Conservation (phyloP, 2,888 invertebrate genomes). For the Brenthis ino region DNA sequence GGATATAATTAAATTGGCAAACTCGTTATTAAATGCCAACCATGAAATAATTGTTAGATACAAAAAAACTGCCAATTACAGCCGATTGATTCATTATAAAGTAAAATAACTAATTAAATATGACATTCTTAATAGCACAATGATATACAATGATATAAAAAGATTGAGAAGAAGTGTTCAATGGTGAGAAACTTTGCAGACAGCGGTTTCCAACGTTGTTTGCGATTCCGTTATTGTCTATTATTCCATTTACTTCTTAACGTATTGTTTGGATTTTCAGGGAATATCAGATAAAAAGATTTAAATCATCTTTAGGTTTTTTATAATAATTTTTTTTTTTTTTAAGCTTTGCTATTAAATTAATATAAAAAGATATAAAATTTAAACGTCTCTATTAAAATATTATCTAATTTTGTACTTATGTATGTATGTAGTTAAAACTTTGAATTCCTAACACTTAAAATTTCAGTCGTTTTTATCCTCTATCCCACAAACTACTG, state of each 20-base stretch:
- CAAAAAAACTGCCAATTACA: not conserved
- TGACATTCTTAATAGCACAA: slow-evolving; percentile 5
- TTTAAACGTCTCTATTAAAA: too few species aligned
- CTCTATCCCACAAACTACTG: too few species aligned
- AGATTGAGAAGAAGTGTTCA: slow-evolving; percentile 25
- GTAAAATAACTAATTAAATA: slow-evolving; percentile 20
- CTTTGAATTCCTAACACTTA: too few species aligned
- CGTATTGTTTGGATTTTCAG: slow-evolving; percentile 6
- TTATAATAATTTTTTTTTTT: not conserved
- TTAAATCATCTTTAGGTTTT: not conserved
- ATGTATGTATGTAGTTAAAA: too few species aligned
- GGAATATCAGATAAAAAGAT: not conserved
- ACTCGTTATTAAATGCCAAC: not conserved
- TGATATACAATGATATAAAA: slow-evolving; percentile 13
- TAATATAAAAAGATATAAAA: too few species aligned
- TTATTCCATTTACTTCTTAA: slow-evolving; percentile 6
- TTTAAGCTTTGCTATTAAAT: too few species aligned
- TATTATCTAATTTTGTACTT: too few species aligned
- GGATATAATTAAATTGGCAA: too few species aligned
- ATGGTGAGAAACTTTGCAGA: slow-evolving; percentile 29
- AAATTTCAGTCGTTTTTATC: too few species aligned
- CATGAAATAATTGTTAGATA: not conserved
- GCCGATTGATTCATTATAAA: slow-evolving; percentile 15
- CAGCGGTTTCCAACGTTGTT: slow-evolving; percentile 27
- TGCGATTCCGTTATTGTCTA: slow-evolving; percentile 19